Evolutionary conservation across 1,140 invertebrate genomes (phyloP), one percentile per base, ranked within the genome.

Genomic region (Antheraea mylitta): DNA sequence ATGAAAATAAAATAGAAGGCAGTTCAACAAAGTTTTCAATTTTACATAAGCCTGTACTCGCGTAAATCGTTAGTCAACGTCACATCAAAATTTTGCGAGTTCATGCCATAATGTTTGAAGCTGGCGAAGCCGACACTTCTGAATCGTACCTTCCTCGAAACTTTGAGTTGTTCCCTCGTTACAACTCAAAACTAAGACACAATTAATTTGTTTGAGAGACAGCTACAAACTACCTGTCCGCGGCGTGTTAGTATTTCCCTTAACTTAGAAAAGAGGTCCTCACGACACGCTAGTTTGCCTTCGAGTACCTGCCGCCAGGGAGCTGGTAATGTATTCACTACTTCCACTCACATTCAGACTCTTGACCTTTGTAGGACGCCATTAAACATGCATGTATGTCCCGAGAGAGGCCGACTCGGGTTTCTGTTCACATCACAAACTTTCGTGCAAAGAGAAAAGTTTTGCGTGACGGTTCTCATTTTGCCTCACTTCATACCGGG

Each of bases 141-240:
- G 73, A 77, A 79, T 68, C 68, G 77, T 81, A 82, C 82, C 82
- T 84, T 77, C 67, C 76, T 79, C 80, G 73, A 81, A 89, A 87
- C 73, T 87, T 87, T 69, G 77, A 81, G 78, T 76, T 76, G 66
- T 78, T 80, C 74, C 73, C 74, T 84, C 78, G 80, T 85, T 86
- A 83, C 83, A 69, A 75, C 79, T 84, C 80, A 80, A 82, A 86
- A 82, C 75, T 80, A 74, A 86, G 81, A 82, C 81, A 82, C 78
- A 88, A 89, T 90, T 90, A 90, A 90, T 89, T 90, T 85, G 78
- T 83, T 87, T 87, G 82, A 81, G 78, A 86, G 88, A 87, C 83
- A 88, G 81, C 76, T 83, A 87, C 83, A 84, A 87, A 89, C 79
- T 84, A 86, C 80, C 82, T 86, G 85, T 84, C 83, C 79, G 77